Evolutionary conservation across 2,888 invertebrate species (phyloP).

Genomic region (Nephrotoma flavescens): DNA sequence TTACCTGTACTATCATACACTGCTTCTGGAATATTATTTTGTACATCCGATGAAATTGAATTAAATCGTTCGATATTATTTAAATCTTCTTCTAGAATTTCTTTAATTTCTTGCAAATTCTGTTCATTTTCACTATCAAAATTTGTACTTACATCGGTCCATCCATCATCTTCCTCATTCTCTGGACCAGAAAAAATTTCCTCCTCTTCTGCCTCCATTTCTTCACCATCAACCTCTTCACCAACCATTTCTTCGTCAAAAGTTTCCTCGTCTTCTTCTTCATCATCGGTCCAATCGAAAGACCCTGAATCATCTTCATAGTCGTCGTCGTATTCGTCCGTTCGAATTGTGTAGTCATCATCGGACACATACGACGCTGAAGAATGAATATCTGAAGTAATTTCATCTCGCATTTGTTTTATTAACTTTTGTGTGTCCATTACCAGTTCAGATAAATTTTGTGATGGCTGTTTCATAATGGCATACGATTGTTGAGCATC

Average conservation of each 20-base stretch:
- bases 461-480: constrained; percentile 16
- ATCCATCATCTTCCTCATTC: constrained; percentile 15
- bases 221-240: constrained; percentile 19
- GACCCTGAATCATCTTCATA: constrained; percentile 36
- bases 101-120: constrained; percentile 11
- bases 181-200: constrained; percentile 13
- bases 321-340: constrained; percentile 23
- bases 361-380: constrained; percentile 30
- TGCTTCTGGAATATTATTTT: not conserved
- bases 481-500: not conserved
- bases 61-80: not conserved
- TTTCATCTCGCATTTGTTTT: constrained; percentile 50
- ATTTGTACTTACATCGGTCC: constrained; percentile 16
- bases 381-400: constrained; percentile 37
- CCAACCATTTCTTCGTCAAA: constrained; percentile 31
- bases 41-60: not conserved
- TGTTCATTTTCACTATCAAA: constrained; percentile 21
- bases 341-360: constrained; percentile 16
- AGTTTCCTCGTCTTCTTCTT: constrained; percentile 25
- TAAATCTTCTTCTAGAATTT: constrained; percentile 10
- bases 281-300: constrained; percentile 36
- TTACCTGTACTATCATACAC: not conserved
- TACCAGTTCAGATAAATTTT: constrained; percentile 38
- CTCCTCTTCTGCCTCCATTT: constrained; percentile 15
- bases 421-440: constrained; percentile 44